Conservation (phyloP, 1,140 invertebrate species). For the Polypedilum vanderplanki region DNA sequence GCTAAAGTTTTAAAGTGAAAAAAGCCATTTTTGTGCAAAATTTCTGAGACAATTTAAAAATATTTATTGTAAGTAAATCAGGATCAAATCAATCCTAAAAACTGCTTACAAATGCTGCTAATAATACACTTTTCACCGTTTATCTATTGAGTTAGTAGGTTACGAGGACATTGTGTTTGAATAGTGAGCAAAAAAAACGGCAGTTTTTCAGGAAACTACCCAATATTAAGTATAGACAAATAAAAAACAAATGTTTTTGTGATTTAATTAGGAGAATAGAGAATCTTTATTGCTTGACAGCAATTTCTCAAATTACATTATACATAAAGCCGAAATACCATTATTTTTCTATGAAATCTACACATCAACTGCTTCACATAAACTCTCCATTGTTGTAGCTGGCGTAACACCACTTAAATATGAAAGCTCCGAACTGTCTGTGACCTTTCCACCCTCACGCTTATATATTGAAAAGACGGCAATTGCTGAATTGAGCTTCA, state of each 20-base stretch:
- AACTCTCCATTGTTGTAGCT: background rate
- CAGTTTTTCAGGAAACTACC: too few relatives aligned
- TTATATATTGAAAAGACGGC: constrained; percentile 15
- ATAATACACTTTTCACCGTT: too few relatives aligned
- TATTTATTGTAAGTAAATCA: too few relatives aligned
- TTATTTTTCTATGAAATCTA: background rate
- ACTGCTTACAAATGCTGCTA: too few relatives aligned
- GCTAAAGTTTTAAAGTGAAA: too few relatives aligned
- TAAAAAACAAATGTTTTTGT: background rate
- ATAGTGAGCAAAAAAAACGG: too few relatives aligned
- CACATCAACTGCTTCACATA: constrained; percentile 9
- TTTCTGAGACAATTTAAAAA: too few relatives aligned
- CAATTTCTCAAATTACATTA: background rate
- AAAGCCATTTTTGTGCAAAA: too few relatives aligned
- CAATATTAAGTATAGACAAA: too few relatives aligned
- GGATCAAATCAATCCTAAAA: too few relatives aligned
- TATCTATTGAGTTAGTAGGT: too few relatives aligned
- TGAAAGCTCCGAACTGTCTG: background rate
- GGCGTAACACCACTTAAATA: background rate
- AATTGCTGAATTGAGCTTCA: background rate
- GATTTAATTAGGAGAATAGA: constrained; percentile 12
- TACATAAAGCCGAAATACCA: background rate
- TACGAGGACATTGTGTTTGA: too few relatives aligned
- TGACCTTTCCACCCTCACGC: background rate
- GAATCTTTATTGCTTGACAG: background rate